A percentile compares a stretch with the other conserved stretches of the same genome.
Conservation (phyloP, 2,113 vertebrate species). For the Herpetotheres cachinnans region DNA sequence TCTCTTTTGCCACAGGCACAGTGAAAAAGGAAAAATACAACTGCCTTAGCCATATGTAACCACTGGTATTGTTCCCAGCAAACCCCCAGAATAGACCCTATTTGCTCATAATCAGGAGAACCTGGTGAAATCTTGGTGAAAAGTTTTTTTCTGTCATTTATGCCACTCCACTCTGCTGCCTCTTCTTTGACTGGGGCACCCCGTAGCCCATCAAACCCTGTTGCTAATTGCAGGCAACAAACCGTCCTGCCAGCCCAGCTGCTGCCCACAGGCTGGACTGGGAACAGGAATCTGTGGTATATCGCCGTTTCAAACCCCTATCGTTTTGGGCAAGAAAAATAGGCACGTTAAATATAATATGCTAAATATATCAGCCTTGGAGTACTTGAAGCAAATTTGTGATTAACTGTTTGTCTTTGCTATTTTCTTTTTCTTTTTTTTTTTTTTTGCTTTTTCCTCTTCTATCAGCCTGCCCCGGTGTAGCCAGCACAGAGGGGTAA, state of each 20-base stretch:
- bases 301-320: neutral
- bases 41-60: neutral
- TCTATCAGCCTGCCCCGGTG: neutral
- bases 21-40: neutral
- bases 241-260: accelerated
- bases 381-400: neutral
- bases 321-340: neutral
- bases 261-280: neutral
- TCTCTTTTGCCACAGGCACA: neutral
- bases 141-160: neutral
- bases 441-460: neutral
- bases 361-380: neutral
- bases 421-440: too few relatives aligned
- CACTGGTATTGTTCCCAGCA: neutral
- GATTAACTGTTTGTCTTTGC: neutral
- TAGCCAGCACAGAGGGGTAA: neutral
- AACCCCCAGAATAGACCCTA: accelerated
- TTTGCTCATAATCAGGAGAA: neutral
- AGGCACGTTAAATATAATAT: neutral
- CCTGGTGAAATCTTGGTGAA: neutral
- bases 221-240: neutral
- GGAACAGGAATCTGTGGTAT: too few relatives aligned
- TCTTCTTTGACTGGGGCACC: accelerated
- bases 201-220: neutral
- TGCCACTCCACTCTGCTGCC: neutral